Evolutionary conservation across 2,797 vertebrate genomes (phyloP).

Genomic region (Hyperoplus lanceolatus): DNA sequence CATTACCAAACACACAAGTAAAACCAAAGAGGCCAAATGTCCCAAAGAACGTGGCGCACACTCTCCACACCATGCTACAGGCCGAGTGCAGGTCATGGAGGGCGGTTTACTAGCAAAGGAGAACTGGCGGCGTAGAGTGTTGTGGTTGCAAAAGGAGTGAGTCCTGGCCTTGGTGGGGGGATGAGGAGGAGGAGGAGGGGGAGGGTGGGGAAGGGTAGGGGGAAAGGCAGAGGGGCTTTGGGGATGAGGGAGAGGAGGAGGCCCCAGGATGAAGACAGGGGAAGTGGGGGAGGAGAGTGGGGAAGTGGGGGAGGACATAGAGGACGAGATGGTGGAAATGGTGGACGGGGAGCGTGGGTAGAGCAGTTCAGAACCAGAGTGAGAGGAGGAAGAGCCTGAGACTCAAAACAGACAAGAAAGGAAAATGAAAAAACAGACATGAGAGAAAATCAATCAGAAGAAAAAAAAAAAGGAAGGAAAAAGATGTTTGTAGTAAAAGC

Average conservation of each 20-base stretch:
- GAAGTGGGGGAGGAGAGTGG: conserved; percentile 83
- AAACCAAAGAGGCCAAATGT: conserved; percentile 19
- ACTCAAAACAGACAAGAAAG: conserved; percentile 85
- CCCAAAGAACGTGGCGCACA: conserved; percentile 10
- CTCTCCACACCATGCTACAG: conserved; percentile 76
- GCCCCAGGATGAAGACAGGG: conserved; percentile 86
- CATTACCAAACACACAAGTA: conserved; percentile 34
- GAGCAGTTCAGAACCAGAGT: conserved; percentile 90
- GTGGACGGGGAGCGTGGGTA: conserved; percentile 90
- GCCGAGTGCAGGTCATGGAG: conserved; percentile 25
- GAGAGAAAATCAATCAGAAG: conserved; percentile 58
- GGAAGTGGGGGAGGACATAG: conserved; percentile 85
- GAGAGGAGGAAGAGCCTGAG: conserved; percentile 93
- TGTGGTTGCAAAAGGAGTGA: conserved; percentile 88
- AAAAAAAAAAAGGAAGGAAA: conserved; percentile 28
- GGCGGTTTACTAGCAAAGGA: conserved; percentile 89
- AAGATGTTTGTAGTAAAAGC: not conserved
- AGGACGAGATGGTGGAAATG: conserved; percentile 88
- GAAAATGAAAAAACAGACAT: conserved; percentile 72
- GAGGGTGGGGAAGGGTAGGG: conserved; percentile 63
- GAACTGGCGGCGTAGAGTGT: conserved; percentile 82
- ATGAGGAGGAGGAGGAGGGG: conserved; percentile 84
- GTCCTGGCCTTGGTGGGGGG: conserved; percentile 85
- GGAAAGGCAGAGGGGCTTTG: conserved; percentile 76
- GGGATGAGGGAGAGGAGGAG: conserved; percentile 78